Conservation (phyloP, 1,140 invertebrate genomes). For the Tetramorium parvispinum region DNA sequence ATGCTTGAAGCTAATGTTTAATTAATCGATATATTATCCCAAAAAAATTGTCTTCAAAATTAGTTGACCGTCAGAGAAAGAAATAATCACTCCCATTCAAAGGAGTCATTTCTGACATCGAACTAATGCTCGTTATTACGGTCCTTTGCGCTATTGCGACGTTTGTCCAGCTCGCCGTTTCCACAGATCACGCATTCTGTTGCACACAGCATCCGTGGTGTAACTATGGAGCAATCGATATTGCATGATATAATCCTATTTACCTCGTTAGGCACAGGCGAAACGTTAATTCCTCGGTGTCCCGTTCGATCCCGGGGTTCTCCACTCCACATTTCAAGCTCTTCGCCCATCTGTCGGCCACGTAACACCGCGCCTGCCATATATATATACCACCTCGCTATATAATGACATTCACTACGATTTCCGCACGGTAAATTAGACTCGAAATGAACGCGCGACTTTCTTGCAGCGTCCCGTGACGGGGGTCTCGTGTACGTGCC, state of each 20-base stretch:
- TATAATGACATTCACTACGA: slow-evolving; percentile 70
- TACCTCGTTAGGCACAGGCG: slow-evolving; percentile 68
- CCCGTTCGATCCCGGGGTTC: slow-evolving; percentile 21
- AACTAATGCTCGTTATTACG: slow-evolving; percentile 1
- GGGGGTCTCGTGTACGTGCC: slow-evolving; percentile 51
- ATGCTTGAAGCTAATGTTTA: neutral
- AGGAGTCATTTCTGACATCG: neutral
- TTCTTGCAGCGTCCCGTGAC: slow-evolving; percentile 62
- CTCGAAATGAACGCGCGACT: slow-evolving; percentile 74
- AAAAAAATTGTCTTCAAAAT: neutral
- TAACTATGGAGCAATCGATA: slow-evolving; percentile 65
- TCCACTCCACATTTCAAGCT: neutral
- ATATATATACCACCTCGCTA: slow-evolving; percentile 32
- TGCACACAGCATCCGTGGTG: slow-evolving; percentile 16
- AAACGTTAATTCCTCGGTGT: slow-evolving; percentile 68
- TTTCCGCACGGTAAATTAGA: slow-evolving; percentile 72
- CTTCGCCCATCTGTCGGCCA: slow-evolving; percentile 52
- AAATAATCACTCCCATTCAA: neutral
- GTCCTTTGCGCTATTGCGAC: neutral
- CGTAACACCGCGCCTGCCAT: slow-evolving; percentile 62
- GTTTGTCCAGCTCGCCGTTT: slow-evolving; percentile 19
- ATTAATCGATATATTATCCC: neutral
- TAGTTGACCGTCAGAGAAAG: neutral
- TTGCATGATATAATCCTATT: slow-evolving; percentile 70
- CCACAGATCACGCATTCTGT: slow-evolving; percentile 30